Conservation (phyloP, 2,797 vertebrate genomes). For the Coregonus sp. region DNA sequence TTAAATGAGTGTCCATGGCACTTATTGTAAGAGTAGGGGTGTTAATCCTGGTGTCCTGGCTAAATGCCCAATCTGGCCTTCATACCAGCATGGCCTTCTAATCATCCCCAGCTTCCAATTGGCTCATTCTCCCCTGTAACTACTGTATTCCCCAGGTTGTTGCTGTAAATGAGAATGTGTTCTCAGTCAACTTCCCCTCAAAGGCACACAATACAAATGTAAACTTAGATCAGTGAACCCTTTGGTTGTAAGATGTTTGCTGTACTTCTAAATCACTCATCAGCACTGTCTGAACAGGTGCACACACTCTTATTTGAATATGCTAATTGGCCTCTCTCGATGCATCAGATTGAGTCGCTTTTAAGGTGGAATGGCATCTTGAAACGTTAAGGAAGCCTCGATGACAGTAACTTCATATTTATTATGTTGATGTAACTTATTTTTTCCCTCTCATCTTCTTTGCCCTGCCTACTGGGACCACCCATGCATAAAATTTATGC, state of each 20-base stretch:
- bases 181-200: neutral
- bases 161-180: too few relatives aligned
- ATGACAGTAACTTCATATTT: neutral
- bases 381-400: constrained; percentile 24
- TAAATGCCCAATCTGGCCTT: too few relatives aligned
- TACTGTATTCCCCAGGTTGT: too few relatives aligned
- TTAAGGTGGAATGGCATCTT: constrained; percentile 29
- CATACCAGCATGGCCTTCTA: too few relatives aligned
- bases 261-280: constrained; percentile 27
- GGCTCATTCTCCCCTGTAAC: too few relatives aligned
- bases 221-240: constrained; percentile 25
- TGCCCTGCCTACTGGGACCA: neutral
- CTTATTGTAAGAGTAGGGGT: too few relatives aligned
- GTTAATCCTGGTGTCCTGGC: too few relatives aligned
- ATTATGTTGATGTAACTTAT: neutral
- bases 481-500: too few relatives aligned
- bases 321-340: constrained; percentile 7
- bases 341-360: constrained; percentile 9
- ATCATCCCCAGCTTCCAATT: too few relatives aligned
- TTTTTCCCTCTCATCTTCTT: neutral
- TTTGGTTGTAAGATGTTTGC: constrained; percentile 30
- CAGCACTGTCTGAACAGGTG: constrained; percentile 41
- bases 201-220: neutral
- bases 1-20: too few relatives aligned
- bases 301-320: constrained; percentile 50